A percentile compares a stretch with the other conserved stretches of the same genome.
Evolutionary conservation across 2,888 invertebrate genomes (phyloP).

Genomic region (Therioaphis trifolii): DNA sequence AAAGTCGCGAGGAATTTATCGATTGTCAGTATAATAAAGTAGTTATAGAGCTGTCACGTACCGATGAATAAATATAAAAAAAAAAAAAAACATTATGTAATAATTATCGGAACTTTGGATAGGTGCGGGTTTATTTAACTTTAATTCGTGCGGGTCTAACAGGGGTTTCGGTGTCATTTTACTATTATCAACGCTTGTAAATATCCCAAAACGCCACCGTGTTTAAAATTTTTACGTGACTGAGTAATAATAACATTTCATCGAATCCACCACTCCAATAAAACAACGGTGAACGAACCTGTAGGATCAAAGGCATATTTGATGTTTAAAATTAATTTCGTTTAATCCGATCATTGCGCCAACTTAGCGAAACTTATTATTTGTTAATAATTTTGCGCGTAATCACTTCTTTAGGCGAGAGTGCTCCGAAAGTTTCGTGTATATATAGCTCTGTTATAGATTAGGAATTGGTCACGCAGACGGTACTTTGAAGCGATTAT

Average conservation of each 20-base stretch:
- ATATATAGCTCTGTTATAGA: not conserved
- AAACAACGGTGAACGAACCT: not conserved
- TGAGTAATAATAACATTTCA: not conserved
- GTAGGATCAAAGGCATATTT: conserved; percentile 22
- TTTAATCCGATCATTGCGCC: not conserved
- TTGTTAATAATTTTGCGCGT: not conserved
- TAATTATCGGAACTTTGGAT: too few relatives aligned
- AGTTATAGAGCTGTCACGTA: too few relatives aligned
- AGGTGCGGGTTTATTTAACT: too few relatives aligned
- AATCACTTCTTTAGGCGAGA: not conserved
- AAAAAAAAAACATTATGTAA: too few relatives aligned
- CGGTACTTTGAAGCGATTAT: not conserved
- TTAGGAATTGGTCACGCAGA: not conserved
- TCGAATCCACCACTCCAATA: not conserved
- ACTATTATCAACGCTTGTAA: too few relatives aligned
- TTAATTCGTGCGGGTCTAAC: too few relatives aligned
- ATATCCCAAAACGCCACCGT: not conserved
- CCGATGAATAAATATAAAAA: too few relatives aligned
- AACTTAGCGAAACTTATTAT: not conserved
- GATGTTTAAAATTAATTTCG: conserved; percentile 6
- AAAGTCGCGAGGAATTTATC: not conserved
- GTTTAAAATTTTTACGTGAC: not conserved
- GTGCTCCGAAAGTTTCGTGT: not conserved
- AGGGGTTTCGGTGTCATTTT: too few relatives aligned
- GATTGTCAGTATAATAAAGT: too few relatives aligned